Conservation (phyloP, 1,140 invertebrate genomes). For the Pemphigus obesinymphae region DNA sequence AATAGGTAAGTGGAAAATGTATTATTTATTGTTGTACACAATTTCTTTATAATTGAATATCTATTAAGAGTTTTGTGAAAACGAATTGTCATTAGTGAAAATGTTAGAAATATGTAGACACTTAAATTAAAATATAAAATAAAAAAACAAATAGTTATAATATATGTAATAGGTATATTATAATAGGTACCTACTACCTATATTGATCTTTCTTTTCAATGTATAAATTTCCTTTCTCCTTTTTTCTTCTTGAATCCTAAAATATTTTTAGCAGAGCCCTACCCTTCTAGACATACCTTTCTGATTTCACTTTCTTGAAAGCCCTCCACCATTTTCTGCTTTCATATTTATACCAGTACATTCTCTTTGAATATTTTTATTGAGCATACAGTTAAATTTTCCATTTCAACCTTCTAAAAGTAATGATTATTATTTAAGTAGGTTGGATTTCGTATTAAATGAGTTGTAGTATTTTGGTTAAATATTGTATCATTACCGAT, state of each 20-base stretch:
- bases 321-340: background rate
- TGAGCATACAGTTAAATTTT: constrained; percentile 1
- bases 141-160: too few species aligned
- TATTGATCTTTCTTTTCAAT: background rate
- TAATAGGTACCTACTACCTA: background rate
- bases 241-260: constrained; percentile 8
- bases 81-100: too few species aligned
- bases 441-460: background rate
- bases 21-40: too few species aligned
- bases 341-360: constrained; percentile 22
- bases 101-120: background rate
- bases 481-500: too few species aligned
- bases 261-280: constrained; percentile 34
- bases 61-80: too few species aligned
- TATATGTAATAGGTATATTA: too few species aligned
- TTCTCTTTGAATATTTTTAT: constrained; percentile 26
- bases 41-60: too few species aligned
- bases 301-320: constrained; percentile 40
- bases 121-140: background rate
- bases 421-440: background rate
- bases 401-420: background rate
- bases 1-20: too few species aligned
- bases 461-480: background rate
- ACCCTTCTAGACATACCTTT: constrained; percentile 23
- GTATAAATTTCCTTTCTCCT: constrained; percentile 31